phyloP scores from a whole-genome alignment of 2,113 vertebrate genomes.

The Patagioenas fasciata region DNA sequence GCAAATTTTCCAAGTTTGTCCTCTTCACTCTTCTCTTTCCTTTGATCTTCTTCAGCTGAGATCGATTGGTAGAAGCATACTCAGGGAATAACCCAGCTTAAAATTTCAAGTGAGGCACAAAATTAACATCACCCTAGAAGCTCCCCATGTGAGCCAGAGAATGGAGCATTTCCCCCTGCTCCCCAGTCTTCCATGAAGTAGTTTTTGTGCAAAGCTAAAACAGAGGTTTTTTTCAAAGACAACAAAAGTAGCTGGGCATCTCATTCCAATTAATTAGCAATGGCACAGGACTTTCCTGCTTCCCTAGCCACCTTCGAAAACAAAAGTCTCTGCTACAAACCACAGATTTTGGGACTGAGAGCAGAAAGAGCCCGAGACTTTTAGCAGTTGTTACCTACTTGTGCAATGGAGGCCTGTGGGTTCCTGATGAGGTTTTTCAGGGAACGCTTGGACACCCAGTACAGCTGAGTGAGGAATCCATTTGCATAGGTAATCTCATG shows the following conservation, averaged over 20 bases:
- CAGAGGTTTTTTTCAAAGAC: not conserved
- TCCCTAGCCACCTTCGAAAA: not conserved
- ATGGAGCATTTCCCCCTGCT: not conserved
- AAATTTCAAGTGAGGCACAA: not conserved
- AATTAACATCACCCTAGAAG: not conserved
- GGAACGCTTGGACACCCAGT: slow-evolving; percentile 71
- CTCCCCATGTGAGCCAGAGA: not conserved
- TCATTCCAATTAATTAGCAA: not conserved
- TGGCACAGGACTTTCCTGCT: not conserved
- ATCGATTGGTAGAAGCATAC: not conserved
- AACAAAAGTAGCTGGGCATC: not conserved
- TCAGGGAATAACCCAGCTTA: not conserved
- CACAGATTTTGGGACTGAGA: not conserved
- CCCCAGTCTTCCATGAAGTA: not conserved
- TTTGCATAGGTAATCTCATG: slow-evolving; percentile 71
- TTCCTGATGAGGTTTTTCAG: slow-evolving; percentile 70
- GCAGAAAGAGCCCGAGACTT: not conserved
- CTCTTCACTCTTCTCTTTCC: not conserved
- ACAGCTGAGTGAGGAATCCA: slow-evolving; percentile 67
- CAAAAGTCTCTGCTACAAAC: not conserved
- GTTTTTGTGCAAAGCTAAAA: not conserved
- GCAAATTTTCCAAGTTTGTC: not conserved
- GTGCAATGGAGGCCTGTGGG: slow-evolving; percentile 69
- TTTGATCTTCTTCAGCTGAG: not conserved
- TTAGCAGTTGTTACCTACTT: slow-evolving; percentile 20